phyloP scores from a whole-genome alignment of 2,797 vertebrate genomes.

The Crax fasciolata region DNA sequence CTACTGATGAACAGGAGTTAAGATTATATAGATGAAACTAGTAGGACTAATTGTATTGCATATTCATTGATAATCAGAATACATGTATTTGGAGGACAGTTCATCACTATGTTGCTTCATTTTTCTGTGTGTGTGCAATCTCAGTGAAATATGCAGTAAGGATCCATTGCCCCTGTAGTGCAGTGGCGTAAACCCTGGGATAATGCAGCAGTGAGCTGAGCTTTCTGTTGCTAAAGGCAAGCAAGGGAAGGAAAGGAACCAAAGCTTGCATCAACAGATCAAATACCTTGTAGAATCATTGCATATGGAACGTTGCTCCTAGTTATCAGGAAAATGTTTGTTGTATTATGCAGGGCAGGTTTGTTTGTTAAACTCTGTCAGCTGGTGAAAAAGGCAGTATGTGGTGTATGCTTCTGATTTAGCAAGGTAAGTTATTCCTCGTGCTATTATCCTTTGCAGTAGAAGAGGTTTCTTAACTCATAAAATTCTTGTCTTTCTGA shows the following conservation, averaged over 20 bases:
- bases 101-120: background rate
- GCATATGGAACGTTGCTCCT: slow-evolving; percentile 12
- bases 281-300: slow-evolving; percentile 27
- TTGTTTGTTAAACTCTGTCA: slow-evolving; percentile 63
- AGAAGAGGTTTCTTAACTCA: slow-evolving; percentile 13
- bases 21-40: background rate
- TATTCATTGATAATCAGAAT: slow-evolving; percentile 13
- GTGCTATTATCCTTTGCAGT: slow-evolving; percentile 3
- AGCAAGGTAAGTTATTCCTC: slow-evolving; percentile 44
- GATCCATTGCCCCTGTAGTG: background rate
- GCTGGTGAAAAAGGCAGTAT: slow-evolving; percentile 28
- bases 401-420: slow-evolving; percentile 69
- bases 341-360: slow-evolving; percentile 35
- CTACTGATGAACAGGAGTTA: background rate
- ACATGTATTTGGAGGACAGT: background rate
- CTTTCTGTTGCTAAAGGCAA: background rate
- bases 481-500: slow-evolving; percentile 51
- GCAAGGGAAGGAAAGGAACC: slow-evolving; percentile 24
- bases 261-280: slow-evolving; percentile 18
- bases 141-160: background rate
- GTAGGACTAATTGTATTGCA: background rate
- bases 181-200: background rate
- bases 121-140: background rate
- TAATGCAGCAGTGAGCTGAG: background rate
- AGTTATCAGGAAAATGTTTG: slow-evolving; percentile 33